Conservation (phyloP, 1,140 invertebrate genomes). For the Dermatophagoides farinae region DNA sequence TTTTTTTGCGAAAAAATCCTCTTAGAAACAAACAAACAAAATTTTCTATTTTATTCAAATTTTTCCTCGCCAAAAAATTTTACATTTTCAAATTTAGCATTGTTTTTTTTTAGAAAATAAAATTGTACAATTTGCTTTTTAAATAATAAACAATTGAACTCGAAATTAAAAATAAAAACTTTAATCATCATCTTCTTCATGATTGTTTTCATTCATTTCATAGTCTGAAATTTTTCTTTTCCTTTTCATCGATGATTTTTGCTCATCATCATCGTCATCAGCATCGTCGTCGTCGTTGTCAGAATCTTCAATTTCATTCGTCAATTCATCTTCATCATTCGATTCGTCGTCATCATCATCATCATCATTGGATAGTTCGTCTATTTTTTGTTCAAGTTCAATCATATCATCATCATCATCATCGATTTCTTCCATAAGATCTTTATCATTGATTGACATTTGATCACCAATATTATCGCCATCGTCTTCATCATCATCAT, state of each 20-base stretch:
- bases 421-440: not conserved
- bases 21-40: not conserved
- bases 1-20: not conserved
- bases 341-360: not conserved
- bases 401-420: conserved; percentile 7
- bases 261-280: not conserved
- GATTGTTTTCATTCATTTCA: not conserved
- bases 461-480: conserved; percentile 1
- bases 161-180: not conserved
- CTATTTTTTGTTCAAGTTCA: not conserved
- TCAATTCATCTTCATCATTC: not conserved
- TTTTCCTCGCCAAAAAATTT: too few species aligned
- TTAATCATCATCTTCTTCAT: not conserved
- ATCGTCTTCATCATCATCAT: conserved; percentile 1
- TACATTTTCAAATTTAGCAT: not conserved
- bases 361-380: not conserved
- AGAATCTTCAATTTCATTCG: not conserved
- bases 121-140: not conserved
- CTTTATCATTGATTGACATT: not conserved
- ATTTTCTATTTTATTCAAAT: too few species aligned
- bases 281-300: not conserved
- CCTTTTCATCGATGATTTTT: not conserved
- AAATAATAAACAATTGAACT: not conserved
- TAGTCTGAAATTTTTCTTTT: not conserved
- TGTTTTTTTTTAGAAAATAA: not conserved